A percentile compares a stretch with the other conserved stretches of the same genome.
phyloP scores from a whole-genome alignment of 2,113 vertebrate species.

The Jaculus jaculus region DNA sequence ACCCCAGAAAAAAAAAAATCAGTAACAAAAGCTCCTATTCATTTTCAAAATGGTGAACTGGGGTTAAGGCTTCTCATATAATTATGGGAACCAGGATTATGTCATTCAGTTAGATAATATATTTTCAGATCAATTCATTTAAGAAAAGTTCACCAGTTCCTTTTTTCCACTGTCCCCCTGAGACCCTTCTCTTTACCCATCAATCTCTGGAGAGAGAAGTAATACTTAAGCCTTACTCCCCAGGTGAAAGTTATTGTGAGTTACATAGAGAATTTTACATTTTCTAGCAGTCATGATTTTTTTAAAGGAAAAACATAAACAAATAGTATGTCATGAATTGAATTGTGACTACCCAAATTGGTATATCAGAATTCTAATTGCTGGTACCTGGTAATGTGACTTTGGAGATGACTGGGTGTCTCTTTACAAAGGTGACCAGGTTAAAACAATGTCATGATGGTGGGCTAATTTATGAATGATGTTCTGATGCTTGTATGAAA shows the following conservation, averaged over 20 bases:
- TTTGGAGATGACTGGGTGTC: background rate
- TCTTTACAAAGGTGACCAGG: background rate
- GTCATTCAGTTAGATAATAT: background rate
- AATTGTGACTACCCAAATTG: background rate
- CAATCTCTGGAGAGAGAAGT: background rate
- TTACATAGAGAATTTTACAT: background rate
- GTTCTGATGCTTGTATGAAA: background rate
- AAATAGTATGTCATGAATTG: background rate
- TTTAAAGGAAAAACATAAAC: background rate
- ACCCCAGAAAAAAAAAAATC: background rate
- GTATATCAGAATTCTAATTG: background rate
- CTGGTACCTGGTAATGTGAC: background rate
- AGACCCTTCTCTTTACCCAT: fast-evolving
- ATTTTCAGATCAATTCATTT: background rate
- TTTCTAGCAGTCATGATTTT: background rate
- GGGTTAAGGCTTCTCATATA: background rate
- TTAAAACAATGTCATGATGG: background rate
- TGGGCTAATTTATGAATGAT: background rate
- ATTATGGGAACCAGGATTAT: background rate
- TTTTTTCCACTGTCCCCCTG: background rate
- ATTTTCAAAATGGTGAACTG: background rate
- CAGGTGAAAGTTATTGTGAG: background rate
- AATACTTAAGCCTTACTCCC: background rate
- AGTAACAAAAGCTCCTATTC: background rate
- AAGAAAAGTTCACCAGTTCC: background rate